Evolutionary conservation across 2,888 invertebrate genomes (phyloP).

Genomic region (Ophion ellenae): DNA sequence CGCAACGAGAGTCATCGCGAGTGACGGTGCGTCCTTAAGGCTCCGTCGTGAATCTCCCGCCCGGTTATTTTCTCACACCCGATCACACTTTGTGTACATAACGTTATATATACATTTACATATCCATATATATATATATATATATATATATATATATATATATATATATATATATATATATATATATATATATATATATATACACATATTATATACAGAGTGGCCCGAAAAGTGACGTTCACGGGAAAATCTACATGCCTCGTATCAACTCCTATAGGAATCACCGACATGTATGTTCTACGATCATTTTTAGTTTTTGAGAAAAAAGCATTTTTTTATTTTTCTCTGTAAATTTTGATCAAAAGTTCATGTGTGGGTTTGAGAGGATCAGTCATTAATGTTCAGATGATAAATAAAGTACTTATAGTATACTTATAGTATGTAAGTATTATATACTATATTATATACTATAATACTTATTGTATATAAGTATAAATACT

Average conservation of each 20-base stretch:
- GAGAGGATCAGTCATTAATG: too few species aligned
- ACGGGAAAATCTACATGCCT: neutral
- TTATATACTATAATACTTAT: too few species aligned
- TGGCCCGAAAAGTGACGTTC: neutral
- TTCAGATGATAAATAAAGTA: too few species aligned
- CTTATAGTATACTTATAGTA: too few species aligned
- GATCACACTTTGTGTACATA: constrained; percentile 64
- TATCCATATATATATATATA: constrained; percentile 58
- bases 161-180: constrained; percentile 28
- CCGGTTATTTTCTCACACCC: constrained; percentile 43
- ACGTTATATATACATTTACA: constrained; percentile 53
- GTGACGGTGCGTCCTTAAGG: constrained; percentile 30
- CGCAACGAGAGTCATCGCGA: constrained; percentile 32
- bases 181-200: constrained; percentile 25
- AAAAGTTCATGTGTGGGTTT: too few species aligned
- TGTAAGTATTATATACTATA: too few species aligned
- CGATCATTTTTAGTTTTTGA: neutral
- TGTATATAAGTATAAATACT: too few species aligned
- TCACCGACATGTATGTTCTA: neutral
- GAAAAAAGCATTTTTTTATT: neutral
- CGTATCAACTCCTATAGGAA: neutral
- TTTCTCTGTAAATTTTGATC: neutral
- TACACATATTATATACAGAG: neutral
- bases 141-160: constrained; percentile 9
- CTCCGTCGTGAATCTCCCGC: constrained; percentile 25